phyloP scores from a whole-genome alignment of 2,113 vertebrate genomes.

The Lepus europaeus region DNA sequence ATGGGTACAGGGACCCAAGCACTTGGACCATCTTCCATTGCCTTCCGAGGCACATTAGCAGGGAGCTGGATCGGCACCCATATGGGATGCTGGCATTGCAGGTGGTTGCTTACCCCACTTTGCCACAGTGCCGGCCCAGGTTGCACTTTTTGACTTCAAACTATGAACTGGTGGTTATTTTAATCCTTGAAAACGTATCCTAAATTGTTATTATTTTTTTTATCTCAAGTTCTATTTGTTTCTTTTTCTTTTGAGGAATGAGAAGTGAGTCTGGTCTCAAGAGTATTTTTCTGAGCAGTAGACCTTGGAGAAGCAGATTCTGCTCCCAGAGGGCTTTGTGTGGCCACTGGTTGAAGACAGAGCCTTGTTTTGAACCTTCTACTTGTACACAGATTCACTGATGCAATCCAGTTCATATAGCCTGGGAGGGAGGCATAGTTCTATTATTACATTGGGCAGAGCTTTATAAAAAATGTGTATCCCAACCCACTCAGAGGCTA shows the following conservation, averaged over 20 bases:
- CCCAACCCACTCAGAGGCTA: background rate
- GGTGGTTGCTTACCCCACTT: too few species aligned
- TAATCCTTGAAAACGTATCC: background rate
- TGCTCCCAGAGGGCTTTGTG: background rate
- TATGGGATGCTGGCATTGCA: too few species aligned
- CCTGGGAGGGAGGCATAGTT: background rate
- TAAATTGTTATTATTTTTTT: background rate
- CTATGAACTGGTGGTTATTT: background rate
- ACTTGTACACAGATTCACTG: rapidly evolving
- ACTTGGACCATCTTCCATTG: too few species aligned
- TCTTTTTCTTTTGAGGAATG: background rate
- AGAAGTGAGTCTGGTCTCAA: background rate
- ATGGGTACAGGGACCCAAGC: too few species aligned
- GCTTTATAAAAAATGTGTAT: background rate
- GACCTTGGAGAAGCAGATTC: background rate
- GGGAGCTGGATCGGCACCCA: too few species aligned
- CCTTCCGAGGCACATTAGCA: too few species aligned
- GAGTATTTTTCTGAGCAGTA: background rate
- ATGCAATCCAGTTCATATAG: background rate
- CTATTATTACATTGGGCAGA: background rate
- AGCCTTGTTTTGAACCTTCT: background rate
- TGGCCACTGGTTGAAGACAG: background rate
- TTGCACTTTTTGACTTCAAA: background rate
- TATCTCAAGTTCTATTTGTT: background rate
- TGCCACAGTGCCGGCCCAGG: too few species aligned